Base-by-base conservation (phyloP, 2,888 invertebrate species). In the Galerucella pusilla region DNA sequence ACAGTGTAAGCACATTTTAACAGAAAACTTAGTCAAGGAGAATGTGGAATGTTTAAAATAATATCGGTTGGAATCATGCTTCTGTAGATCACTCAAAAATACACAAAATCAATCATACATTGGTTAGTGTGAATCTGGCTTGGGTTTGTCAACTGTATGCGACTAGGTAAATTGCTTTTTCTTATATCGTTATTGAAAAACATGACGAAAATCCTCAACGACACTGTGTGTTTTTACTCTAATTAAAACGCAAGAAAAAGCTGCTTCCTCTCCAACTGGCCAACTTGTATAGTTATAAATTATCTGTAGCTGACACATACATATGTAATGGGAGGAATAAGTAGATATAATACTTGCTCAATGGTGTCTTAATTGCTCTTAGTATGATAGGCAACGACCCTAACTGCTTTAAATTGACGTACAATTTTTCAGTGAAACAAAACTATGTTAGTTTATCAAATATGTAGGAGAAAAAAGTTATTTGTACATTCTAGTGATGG, bases 311-410 rank as follows among this genome's bases (percentile, higher is more conserved):
- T 10, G 57, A 57, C 16, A 57, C 9, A 16, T 16, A 57, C 20
- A 57, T 57, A 57, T 57, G 57, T 57, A 57, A 57, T 57, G 57
- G 57, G 57, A 57, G 57, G 57, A 57, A 57, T 57, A 57, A 57
- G 16, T 57, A 16, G 7, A 16, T 16, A 57, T 57, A 20, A 57
- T 57, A 57, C 20, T 20, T 57, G 57, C 57, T 57, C 16, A 57
- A 57, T 16, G 16, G 57, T 16, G 10, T 16, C 16, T 57, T 54
- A 54, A 57, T 20, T 57, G 16, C 16, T 16, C 16, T 49, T 7
- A 9, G 16, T 57, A 20, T 20, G 57, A 20, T 20, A 57, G 7
- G 7, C 16, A 16, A 57, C 9, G 57, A n/a, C 10, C 57, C 16
- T 10, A 20, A 57, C 20, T 57, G 20, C 57, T 57, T 20, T 16